These are phyloP conservation scores for Therioaphis trifolii DNA, from an alignment of 2,888 invertebrate species.

Conservation along the genomic window DNA sequence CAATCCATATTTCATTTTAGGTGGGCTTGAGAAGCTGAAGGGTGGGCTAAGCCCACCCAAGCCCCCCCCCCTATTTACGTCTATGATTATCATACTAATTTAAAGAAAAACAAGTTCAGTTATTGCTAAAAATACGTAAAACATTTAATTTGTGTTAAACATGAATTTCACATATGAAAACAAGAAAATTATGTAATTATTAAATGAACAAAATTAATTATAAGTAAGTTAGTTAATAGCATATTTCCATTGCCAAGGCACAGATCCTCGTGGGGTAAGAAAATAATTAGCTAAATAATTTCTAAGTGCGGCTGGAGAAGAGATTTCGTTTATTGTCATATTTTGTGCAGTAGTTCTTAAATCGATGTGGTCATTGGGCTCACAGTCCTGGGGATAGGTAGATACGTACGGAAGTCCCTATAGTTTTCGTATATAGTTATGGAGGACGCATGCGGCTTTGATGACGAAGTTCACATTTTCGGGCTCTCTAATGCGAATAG, in stretches of 20 bases:
- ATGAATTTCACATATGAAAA: not conserved
- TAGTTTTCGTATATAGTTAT: too few relatives aligned
- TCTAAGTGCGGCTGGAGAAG: conserved; percentile 14
- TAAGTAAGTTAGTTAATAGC: conserved; percentile 3
- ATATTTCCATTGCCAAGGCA: conserved; percentile 7
- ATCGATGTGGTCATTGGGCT: too few relatives aligned
- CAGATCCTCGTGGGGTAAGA: conserved; percentile 1
- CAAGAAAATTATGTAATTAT: too few relatives aligned
- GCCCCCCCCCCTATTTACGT: too few relatives aligned
- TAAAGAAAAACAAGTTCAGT: not conserved
- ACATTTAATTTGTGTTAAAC: not conserved
- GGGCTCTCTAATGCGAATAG: too few relatives aligned
- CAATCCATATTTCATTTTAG: too few relatives aligned
- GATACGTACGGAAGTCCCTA: too few relatives aligned
- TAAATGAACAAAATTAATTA: not conserved
- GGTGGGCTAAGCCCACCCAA: too few relatives aligned
- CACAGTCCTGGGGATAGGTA: too few relatives aligned
- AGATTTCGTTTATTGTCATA: not conserved
- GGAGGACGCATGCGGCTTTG: too few relatives aligned
- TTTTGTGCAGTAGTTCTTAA: not conserved
- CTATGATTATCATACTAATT: conserved; percentile 1
- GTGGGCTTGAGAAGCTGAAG: too few relatives aligned
- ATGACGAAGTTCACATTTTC: too few relatives aligned
- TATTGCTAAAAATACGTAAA: not conserved
- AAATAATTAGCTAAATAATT: conserved; percentile 1